Evolutionary conservation across 2,888 invertebrate species (phyloP).

Genomic region (Incurvaria masculella): DNA sequence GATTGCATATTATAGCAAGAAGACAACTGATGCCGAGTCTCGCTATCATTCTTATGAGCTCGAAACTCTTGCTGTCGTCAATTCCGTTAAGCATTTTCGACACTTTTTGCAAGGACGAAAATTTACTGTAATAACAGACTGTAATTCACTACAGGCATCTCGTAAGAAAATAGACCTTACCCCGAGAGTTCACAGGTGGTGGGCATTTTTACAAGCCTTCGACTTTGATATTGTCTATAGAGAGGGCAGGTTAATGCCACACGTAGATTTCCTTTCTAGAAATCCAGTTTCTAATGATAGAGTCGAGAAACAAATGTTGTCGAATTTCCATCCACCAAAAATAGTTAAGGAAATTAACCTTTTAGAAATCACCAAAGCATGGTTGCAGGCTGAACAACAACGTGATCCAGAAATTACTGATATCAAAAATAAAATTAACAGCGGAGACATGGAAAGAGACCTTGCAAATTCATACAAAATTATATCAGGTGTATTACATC

Average conservation of each 20-base stretch:
- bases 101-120: neutral
- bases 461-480: conserved; percentile 1
- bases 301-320: conserved; percentile 8
- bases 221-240: conserved; percentile 3
- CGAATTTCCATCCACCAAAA: no score
- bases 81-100: neutral
- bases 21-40: conserved; percentile 8
- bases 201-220: conserved; percentile 2
- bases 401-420: neutral
- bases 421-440: neutral
- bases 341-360: neutral
- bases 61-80: conserved; percentile 10
- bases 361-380: neutral
- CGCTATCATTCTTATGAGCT: conserved; percentile 12
- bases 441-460: conserved; percentile 1
- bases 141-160: neutral
- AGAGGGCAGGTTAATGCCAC: conserved; percentile 12
- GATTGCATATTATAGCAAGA: conserved; percentile 8
- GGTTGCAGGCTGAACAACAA: conserved; percentile 3
- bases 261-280: conserved; percentile 13
- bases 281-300: neutral
- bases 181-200: conserved; percentile 1
- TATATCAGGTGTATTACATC: neutral
- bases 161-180: conserved; percentile 1
- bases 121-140: conserved; percentile 2